These are phyloP conservation scores for Drosophila engyochracea DNA, from an alignment of 2,888 invertebrate species.

Conservation along the genomic window DNA sequence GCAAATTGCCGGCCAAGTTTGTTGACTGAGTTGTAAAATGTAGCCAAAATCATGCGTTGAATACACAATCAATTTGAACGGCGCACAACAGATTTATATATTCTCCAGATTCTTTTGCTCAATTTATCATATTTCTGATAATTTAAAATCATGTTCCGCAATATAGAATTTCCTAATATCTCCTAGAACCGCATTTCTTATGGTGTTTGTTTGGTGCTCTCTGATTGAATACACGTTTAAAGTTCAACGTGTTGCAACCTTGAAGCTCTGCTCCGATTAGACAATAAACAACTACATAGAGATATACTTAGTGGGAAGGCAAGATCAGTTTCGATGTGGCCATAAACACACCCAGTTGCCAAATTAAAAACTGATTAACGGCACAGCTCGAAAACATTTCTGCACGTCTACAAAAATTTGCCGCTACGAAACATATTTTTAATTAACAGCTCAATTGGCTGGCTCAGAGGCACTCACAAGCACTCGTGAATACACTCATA, in stretches of 20 bases:
- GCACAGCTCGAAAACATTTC: conserved; percentile 39
- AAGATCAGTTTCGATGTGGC: conserved; percentile 12
- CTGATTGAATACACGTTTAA: conserved; percentile 26
- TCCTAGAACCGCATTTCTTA: fast-evolving
- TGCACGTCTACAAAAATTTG: conserved; percentile 63
- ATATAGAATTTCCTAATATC: background rate
- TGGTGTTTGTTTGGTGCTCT: conserved; percentile 1
- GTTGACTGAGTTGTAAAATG: background rate
- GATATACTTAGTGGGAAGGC: background rate
- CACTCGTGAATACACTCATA: conserved; percentile 41
- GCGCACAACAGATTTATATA: background rate
- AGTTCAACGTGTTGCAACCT: conserved; percentile 29
- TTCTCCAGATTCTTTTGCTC: background rate
- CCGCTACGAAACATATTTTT: conserved; percentile 51
- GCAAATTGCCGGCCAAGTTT: background rate
- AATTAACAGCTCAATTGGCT: conserved; percentile 78
- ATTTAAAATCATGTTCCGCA: background rate
- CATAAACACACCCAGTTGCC: conserved; percentile 37
- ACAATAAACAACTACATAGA: background rate
- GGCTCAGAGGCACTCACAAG: conserved; percentile 9
- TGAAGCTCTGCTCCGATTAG: conserved; percentile 25
- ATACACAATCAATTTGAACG: background rate
- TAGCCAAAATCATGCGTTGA: background rate
- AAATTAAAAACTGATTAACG: conserved; percentile 60
- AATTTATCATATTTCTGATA: background rate